Evolutionary conservation across 2,113 vertebrate genomes (phyloP).

Genomic region (Corythaeola cristata): DNA sequence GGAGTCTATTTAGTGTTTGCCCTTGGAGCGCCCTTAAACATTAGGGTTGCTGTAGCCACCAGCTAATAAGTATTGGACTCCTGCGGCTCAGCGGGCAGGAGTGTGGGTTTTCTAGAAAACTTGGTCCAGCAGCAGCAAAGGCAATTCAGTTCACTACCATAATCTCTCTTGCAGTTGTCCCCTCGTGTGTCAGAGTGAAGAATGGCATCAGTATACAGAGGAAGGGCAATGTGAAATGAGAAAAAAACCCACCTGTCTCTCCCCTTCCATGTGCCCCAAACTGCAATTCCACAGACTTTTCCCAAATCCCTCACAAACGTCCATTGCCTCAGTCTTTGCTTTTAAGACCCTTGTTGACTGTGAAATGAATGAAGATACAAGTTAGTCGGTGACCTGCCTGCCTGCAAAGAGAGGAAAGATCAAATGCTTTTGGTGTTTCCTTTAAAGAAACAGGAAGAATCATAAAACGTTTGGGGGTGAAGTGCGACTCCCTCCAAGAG

Average conservation of each 20-base stretch:
- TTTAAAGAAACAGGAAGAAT: conserved; percentile 44
- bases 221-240: background rate
- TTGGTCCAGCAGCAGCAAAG: conserved; percentile 75
- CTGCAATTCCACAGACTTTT: conserved; percentile 52
- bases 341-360: conserved; percentile 63
- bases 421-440: conserved; percentile 26
- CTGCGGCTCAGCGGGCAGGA: conserved; percentile 42
- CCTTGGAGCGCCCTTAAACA: conserved; percentile 28
- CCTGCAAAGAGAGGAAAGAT: conserved; percentile 43
- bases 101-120: conserved; percentile 47
- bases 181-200: conserved; percentile 1
- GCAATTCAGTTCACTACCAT: conserved; percentile 44
- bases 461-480: conserved; percentile 18
- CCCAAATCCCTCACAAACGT: conserved; percentile 43
- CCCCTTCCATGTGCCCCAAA: background rate
- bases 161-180: conserved; percentile 16
- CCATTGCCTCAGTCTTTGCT: conserved; percentile 22
- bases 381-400: conserved; percentile 40
- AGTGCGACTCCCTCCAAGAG: conserved; percentile 26
- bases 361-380: conserved; percentile 68
- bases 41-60: conserved; percentile 51
- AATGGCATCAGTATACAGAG: background rate
- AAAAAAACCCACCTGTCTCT: background rate
- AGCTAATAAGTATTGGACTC: conserved; percentile 31
- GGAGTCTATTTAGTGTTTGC: conserved; percentile 65